Percentiles rank a stretch among this genome's conserved stretches.
Evolutionary conservation across 2,888 invertebrate genomes (phyloP).

Genomic region (Synanthedon tipuliformis): DNA sequence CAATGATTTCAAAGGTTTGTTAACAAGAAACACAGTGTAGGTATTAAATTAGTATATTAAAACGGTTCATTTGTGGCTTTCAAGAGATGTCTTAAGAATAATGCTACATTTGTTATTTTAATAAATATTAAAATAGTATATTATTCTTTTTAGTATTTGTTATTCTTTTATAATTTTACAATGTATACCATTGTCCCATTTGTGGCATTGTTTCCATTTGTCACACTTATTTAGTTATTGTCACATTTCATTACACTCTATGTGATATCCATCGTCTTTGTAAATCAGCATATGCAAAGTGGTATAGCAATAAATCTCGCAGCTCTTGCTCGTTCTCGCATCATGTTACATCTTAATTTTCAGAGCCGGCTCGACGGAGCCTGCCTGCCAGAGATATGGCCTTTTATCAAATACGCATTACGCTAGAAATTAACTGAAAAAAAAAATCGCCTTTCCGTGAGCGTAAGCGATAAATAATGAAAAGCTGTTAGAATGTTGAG

Average conservation of each 20-base stretch:
- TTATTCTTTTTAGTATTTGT: no score
- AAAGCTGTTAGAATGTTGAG: slow-evolving; percentile 59
- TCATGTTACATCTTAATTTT: slow-evolving; percentile 73
- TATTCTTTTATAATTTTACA: no score
- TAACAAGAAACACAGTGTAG: no score
- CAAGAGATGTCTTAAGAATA: no score
- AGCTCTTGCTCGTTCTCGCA: slow-evolving; percentile 72
- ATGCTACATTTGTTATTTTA: no score
- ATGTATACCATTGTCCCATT: no score
- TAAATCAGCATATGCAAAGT: slow-evolving; percentile 73
- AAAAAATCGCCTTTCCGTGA: slow-evolving; percentile 52
- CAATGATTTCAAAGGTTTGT: no score
- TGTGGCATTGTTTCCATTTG: neutral
- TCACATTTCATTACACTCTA: slow-evolving; percentile 28
- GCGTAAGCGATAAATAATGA: slow-evolving; percentile 58
- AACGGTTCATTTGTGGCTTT: no score
- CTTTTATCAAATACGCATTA: slow-evolving; percentile 69
- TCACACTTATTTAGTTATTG: slow-evolving; percentile 3
- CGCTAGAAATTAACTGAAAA: slow-evolving; percentile 63
- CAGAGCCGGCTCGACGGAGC: slow-evolving; percentile 66
- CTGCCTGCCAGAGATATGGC: slow-evolving; percentile 65
- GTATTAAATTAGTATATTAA: no score
- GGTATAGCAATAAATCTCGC: slow-evolving; percentile 71
- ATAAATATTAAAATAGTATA: no score
- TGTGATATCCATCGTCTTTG: slow-evolving; percentile 50